Evolutionary conservation across 2,888 invertebrate genomes (phyloP), one percentile per base, ranked within the genome.

Genomic region (Xestia xanthographa): DNA sequence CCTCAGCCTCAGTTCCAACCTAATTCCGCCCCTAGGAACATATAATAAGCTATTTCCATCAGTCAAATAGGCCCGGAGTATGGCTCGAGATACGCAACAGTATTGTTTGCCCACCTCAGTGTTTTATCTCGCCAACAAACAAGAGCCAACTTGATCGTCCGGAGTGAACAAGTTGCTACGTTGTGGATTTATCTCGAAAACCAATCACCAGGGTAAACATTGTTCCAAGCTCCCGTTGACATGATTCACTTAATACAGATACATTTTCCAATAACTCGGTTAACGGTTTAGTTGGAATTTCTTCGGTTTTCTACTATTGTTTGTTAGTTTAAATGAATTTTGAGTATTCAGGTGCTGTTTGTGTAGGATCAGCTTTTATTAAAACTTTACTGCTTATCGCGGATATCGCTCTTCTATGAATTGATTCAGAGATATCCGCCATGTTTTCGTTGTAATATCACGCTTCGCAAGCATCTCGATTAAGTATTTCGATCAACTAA

Each of bases 141-240:
- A 89, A 86, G 84, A 87, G 87, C 85, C 83, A 90, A 91, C 89
- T 91, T 88, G 87, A 90, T 90, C 87, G 88, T 83, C 79, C 74
- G 72, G 72, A 85, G 66, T 66, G 85, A 80, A 80, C 79, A 89
- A 87, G 87, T 88, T 88, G 85, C 78, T 82, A 79, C 84, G 80
- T 70, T 86, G 88, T 68, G 82, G 76, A 81, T 88, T 88, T 91
- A 90, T 91, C 92, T 88, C 74, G 84, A 82, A 88, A 89, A 89
- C 90, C 92, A 92, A 93, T 93, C 91, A 87, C 86, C 72, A 66
- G 74, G 79, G 88, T 84, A 91, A 93, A 92, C 89, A 91, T 88
- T 91, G 90, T 90, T 88, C 80, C 75, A 84, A 56, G 67, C 65
- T 75, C 79, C 82, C 85, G 87, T 85, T 87, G 89, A 83, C 87